phyloP scores from a whole-genome alignment of 2,888 invertebrate species.

The Leucania comma region DNA sequence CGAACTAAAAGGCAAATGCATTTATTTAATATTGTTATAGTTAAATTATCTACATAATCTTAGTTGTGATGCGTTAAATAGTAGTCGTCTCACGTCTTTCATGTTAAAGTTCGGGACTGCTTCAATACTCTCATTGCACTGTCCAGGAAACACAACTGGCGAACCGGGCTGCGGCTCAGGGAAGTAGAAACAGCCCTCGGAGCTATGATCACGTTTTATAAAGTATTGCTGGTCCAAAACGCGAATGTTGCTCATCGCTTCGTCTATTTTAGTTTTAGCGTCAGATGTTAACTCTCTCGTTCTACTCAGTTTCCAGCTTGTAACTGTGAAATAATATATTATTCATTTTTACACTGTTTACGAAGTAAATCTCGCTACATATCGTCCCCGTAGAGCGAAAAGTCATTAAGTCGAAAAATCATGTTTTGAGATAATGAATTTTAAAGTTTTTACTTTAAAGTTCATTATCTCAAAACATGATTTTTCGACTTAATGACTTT shows the following conservation, averaged over 20 bases:
- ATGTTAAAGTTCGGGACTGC: constrained; percentile 74
- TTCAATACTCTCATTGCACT: constrained; percentile 75
- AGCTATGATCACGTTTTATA: constrained; percentile 69
- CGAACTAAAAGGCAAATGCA: constrained; percentile 68
- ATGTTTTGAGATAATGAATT: too few relatives aligned
- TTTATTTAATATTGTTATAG: background rate
- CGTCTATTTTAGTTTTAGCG: constrained; percentile 65
- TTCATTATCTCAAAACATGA: too few relatives aligned
- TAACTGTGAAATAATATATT: constrained; percentile 69
- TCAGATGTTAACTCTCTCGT: constrained; percentile 65
- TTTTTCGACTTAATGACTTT: too few relatives aligned
- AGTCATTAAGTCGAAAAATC: too few relatives aligned
- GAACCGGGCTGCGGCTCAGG: constrained; percentile 74
- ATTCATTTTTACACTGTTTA: background rate
- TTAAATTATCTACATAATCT: background rate
- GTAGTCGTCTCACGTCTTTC: constrained; percentile 62
- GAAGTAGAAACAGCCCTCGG: constrained; percentile 79
- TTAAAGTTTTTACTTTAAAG: too few relatives aligned
- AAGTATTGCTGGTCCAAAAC: constrained; percentile 77
- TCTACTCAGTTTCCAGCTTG: constrained; percentile 82
- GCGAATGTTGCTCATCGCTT: constrained; percentile 64
- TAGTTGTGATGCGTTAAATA: background rate
- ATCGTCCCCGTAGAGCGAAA: too few relatives aligned
- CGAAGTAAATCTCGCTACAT: background rate
- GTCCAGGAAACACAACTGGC: constrained; percentile 79